Evolutionary conservation across 2,797 vertebrate genomes (phyloP).

Genomic region (Eupleurogrammus muticus): DNA sequence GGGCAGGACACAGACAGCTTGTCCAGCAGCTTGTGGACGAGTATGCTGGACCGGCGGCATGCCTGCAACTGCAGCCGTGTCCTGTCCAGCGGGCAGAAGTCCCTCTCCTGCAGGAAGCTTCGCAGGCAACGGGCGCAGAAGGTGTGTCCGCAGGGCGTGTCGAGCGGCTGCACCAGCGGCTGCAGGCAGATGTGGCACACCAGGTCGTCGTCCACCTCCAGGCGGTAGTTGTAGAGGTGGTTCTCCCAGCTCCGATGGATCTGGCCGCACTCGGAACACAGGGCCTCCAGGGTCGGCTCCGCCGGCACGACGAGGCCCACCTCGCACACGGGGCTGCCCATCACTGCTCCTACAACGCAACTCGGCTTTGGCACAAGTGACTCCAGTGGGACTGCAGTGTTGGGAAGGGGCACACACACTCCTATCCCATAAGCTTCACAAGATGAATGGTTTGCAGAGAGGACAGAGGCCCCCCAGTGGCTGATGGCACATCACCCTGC

Average conservation of each 20-base stretch:
- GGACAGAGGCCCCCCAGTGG: constrained; percentile 80
- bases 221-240: constrained; percentile 97
- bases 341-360: constrained; percentile 70
- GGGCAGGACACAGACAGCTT: constrained; percentile 95
- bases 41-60: constrained; percentile 97
- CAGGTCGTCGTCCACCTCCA: constrained; percentile 97
- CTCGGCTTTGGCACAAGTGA: constrained; percentile 74
- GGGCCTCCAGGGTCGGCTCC: constrained; percentile 88
- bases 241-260: constrained; percentile 96
- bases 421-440: constrained; percentile 80
- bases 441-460: constrained; percentile 67
- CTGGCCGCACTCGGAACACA: constrained; percentile 96
- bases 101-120: constrained; percentile 96
- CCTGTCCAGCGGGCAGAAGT: constrained; percentile 97
- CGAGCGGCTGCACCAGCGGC: constrained; percentile 95
- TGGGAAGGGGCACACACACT: constrained; percentile 64
- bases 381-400: constrained; percentile 67
- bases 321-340: constrained; percentile 93
- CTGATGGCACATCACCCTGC: constrained; percentile 81
- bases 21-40: constrained; percentile 98
- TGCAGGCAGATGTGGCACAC: constrained; percentile 99
- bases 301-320: constrained; percentile 85
- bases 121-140: constrained; percentile 98
- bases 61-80: constrained; percentile 93
- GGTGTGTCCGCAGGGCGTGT: constrained; percentile 98